Evolutionary conservation across 1,140 invertebrate species (phyloP).

Genomic region (Pogonus chalceus): DNA sequence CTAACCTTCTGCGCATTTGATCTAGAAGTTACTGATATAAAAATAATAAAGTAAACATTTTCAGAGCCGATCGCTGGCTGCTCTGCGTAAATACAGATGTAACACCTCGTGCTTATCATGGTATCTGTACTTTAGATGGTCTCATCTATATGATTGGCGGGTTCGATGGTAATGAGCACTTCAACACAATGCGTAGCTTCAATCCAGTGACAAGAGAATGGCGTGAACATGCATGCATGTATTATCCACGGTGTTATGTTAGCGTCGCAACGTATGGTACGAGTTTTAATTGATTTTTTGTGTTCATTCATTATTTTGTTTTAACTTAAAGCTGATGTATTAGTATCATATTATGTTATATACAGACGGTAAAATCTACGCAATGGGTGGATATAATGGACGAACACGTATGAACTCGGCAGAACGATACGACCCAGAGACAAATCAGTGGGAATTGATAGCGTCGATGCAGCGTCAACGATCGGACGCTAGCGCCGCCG

Average conservation of each 20-base stretch:
- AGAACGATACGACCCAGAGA: constrained; percentile 58
- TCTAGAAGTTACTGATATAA: not conserved
- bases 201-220: constrained; percentile 52
- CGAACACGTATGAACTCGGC: constrained; percentile 63
- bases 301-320: not conserved
- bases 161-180: constrained; percentile 61
- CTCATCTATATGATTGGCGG: constrained; percentile 69
- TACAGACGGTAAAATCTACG: constrained; percentile 59
- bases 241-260: constrained; percentile 62
- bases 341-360: constrained; percentile 19
- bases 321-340: not conserved
- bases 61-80: constrained; percentile 52
- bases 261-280: constrained; percentile 58
- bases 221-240: constrained; percentile 62
- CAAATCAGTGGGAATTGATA: constrained; percentile 75
- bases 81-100: constrained; percentile 49
- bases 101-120: constrained; percentile 62
- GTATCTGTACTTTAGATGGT: constrained; percentile 53
- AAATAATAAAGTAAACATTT: not conserved
- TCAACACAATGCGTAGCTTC: constrained; percentile 57
- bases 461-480: constrained; percentile 67
- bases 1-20: not conserved
- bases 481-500: constrained; percentile 66
- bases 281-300: too few species aligned
- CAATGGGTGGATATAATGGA: constrained; percentile 82